Evolutionary conservation across 1,140 invertebrate species (phyloP).

Genomic region (Tenebrio molitor): DNA sequence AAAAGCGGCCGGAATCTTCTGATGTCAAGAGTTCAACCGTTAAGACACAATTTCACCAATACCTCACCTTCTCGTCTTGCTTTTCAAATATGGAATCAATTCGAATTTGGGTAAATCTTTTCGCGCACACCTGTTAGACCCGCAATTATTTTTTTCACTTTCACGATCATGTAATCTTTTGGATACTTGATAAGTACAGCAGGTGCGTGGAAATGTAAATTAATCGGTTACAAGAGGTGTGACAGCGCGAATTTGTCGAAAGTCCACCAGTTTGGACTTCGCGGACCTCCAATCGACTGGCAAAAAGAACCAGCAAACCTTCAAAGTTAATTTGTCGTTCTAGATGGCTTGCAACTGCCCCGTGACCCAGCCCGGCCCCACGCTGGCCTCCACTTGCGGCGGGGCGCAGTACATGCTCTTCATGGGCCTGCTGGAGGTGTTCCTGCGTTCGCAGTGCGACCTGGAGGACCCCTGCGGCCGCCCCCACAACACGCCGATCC

Average conservation of each 20-base stretch:
- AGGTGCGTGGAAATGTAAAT: not conserved
- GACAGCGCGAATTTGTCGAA: no score
- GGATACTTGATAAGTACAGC: not conserved
- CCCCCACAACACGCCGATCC: slow-evolving; percentile 67
- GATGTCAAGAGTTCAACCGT: slow-evolving; percentile 11
- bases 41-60: not conserved
- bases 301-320: no score
- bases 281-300: no score
- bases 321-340: no score
- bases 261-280: no score
- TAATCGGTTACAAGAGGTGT: not conserved
- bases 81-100: no score
- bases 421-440: slow-evolving; percentile 88
- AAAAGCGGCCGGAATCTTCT: not conserved
- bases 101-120: no score
- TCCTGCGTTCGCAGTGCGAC: slow-evolving; percentile 85
- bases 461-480: slow-evolving; percentile 86
- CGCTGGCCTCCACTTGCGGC: slow-evolving; percentile 83
- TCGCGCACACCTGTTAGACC: no score
- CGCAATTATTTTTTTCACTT: not conserved
- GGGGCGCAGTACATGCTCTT: slow-evolving; percentile 88
- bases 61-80: not conserved
- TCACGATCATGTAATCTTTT: not conserved
- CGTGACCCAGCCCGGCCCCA: slow-evolving; percentile 81
- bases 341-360: slow-evolving; percentile 72